These are phyloP conservation scores for Acrocephalus scirpaceus DNA, from an alignment of 2,797 vertebrate species.

Conservation along the genomic window DNA sequence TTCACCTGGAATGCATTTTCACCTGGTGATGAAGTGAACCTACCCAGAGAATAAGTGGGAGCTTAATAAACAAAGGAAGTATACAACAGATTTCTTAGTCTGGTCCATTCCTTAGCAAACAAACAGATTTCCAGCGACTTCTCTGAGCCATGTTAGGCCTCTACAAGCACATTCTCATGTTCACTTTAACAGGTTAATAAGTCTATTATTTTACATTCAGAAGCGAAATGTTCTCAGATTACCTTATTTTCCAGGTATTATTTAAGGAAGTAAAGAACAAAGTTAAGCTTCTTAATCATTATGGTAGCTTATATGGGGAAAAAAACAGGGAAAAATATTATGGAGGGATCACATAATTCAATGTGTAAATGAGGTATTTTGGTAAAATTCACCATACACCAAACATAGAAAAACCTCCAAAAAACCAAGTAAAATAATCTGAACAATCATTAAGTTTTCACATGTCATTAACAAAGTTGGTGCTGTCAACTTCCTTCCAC, in stretches of 20 bases:
- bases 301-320: neutral
- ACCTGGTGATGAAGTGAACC: conserved; percentile 89
- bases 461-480: neutral
- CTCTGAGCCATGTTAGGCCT: neutral
- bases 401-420: neutral
- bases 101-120: neutral
- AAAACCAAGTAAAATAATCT: neutral
- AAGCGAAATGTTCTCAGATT: neutral
- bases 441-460: neutral
- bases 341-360: neutral
- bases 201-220: neutral
- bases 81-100: neutral
- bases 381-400: neutral
- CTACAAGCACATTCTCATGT: neutral
- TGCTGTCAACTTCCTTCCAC: neutral
- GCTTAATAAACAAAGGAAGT: neutral
- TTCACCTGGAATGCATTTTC: conserved; percentile 91
- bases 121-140: neutral
- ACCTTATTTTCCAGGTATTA: neutral
- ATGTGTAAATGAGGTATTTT: neutral
- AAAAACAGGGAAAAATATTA: neutral
- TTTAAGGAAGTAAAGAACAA: neutral
- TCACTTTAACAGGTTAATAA: neutral
- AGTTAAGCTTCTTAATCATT: neutral
- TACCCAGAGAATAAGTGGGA: conserved; percentile 59